phyloP scores from a whole-genome alignment of 2,797 vertebrate species.

The Tenualosa thibaudeaui region DNA sequence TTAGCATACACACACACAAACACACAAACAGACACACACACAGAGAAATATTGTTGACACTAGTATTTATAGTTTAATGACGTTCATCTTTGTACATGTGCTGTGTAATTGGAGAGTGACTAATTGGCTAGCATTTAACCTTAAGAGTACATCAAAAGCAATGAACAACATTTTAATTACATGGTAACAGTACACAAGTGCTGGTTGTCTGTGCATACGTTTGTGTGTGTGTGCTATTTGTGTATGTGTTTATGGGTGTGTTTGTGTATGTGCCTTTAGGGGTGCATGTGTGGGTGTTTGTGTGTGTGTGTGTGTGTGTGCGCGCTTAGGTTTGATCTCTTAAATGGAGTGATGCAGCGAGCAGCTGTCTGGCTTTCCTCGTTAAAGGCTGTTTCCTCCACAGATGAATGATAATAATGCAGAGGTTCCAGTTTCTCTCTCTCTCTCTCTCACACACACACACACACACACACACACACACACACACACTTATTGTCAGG shows the following conservation, averaged over 20 bases:
- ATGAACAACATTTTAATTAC: slow-evolving; percentile 59
- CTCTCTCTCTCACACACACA: background rate
- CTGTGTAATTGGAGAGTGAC: slow-evolving; percentile 51
- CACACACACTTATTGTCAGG: background rate
- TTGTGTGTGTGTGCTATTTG: slow-evolving; percentile 27
- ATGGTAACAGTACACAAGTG: slow-evolving; percentile 34
- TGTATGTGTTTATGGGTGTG: background rate
- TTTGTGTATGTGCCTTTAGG: background rate
- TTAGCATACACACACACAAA: slow-evolving; percentile 2
- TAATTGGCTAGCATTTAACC: slow-evolving; percentile 57
- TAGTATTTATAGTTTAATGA: slow-evolving; percentile 55
- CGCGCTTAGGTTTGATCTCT: slow-evolving; percentile 38
- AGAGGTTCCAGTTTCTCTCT: background rate
- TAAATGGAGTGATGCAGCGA: slow-evolving; percentile 48
- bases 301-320: slow-evolving; percentile 17
- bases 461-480: background rate
- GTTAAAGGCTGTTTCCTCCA: slow-evolving; percentile 50
- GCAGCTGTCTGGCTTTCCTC: slow-evolving; percentile 48
- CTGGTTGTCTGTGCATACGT: slow-evolving; percentile 31
- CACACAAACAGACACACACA: background rate
- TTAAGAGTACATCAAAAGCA: slow-evolving; percentile 57
- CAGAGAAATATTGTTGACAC: slow-evolving; percentile 48
- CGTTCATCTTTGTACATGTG: slow-evolving; percentile 54
- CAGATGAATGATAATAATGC: slow-evolving; percentile 29
- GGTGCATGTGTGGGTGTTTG: background rate